phyloP scores from a whole-genome alignment of 2,797 vertebrate species.

The Chaunax sp. region DNA sequence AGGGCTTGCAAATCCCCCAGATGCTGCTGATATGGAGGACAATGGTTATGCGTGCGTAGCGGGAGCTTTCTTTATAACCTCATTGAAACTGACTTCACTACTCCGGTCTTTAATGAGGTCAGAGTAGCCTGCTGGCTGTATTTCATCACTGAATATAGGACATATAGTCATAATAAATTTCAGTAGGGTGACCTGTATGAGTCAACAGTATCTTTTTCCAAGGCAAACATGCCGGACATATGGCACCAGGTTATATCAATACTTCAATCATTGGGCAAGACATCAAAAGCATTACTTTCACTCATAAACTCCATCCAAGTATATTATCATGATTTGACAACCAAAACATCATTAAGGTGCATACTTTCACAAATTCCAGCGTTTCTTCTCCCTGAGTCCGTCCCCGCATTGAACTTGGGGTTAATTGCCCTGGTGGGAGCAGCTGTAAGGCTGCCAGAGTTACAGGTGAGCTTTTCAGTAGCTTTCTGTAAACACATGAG shows the following conservation, averaged over 20 bases:
- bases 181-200: slow-evolving; percentile 38
- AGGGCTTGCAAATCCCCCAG: slow-evolving; percentile 76
- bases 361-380: slow-evolving; percentile 17
- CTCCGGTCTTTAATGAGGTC: slow-evolving; percentile 75
- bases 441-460: slow-evolving; percentile 68
- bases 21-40: slow-evolving; percentile 81
- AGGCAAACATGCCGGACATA: slow-evolving; percentile 44
- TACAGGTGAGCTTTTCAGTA: slow-evolving; percentile 74
- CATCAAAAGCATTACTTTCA: slow-evolving; percentile 30
- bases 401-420: slow-evolving; percentile 59
- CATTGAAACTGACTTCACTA: slow-evolving; percentile 72
- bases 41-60: slow-evolving; percentile 79
- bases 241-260: slow-evolving; percentile 37
- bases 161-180: slow-evolving; percentile 68
- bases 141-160: slow-evolving; percentile 66
- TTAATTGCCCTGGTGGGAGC: slow-evolving; percentile 66
- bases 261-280: slow-evolving; percentile 17
- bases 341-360: slow-evolving; percentile 17
- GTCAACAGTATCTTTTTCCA: slow-evolving; percentile 37
- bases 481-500: slow-evolving; percentile 59
- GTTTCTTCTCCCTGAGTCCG: slow-evolving; percentile 35
- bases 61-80: slow-evolving; percentile 75
- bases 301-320: slow-evolving; percentile 29
- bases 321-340: slow-evolving; percentile 26
- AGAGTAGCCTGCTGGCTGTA: slow-evolving; percentile 59